Base-by-base conservation (phyloP, 2,797 vertebrate species). In the Ctenopoma multispine region DNA sequence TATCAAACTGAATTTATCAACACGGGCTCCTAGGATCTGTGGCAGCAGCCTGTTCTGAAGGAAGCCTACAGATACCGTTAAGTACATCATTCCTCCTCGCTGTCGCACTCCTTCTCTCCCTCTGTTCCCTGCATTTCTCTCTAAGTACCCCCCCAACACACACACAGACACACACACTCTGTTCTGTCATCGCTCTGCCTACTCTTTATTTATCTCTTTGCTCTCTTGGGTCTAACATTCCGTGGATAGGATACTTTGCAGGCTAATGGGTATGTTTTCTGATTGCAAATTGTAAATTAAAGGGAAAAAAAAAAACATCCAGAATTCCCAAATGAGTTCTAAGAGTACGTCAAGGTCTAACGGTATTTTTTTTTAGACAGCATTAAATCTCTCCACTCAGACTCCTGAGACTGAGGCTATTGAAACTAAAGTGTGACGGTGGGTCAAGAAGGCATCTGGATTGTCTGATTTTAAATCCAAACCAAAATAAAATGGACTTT, bases 1-100 rank as follows among this genome's bases (percentile, higher is more conserved):
- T 94, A 92, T 92, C 92, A 93, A 92, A 90, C 87, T 68, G 87
- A 89, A 93, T 93, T 93, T 91, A 94, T 94, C 92, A 92, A 80
- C 80, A 83, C 87, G 43, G 85, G 80, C 89, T 90, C 86, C 85
- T 88, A 75, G 90, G 91, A 92, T 92, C 88, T 89, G 90, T 87
- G 88, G 87, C 90, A 92, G 91, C 87, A 86, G 91, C 92, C 90
- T 92, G 92, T 94, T 93, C 89, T 84, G 91, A 88, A 86, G 84
- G 92, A 91, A 92, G 91, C 88, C 91, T 83, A 89, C 90, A 93
- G 93, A 94, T 94, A 93, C 72, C 72, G 90, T 93, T 93, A 94
- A 94, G 92, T 91, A 92, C 92, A 93, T 93, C 92, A 92, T 91
- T 83, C 84, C 85, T 88, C 85, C 87, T 87, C 80, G 81, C 82